A percentile compares a stretch with the other conserved stretches of the same genome.
These are phyloP conservation scores for Crypturellus tataupa DNA, from an alignment of 2,797 vertebrate species.

Conservation along the genomic window DNA sequence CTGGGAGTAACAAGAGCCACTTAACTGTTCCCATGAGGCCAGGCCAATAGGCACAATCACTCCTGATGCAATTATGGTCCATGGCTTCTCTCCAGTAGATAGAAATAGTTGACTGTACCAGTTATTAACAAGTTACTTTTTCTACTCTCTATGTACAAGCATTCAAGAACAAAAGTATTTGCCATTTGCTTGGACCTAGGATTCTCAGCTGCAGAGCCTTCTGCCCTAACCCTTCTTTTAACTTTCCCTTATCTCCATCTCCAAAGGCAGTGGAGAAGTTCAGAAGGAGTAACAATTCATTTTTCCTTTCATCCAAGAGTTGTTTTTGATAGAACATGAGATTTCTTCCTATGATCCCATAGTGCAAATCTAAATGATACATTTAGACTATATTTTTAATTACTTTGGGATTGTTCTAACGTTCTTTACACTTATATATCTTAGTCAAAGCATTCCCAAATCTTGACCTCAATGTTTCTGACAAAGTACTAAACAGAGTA, in stretches of 20 bases:
- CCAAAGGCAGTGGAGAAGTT: neutral
- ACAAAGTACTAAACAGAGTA: neutral
- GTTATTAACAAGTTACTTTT: too few relatives aligned
- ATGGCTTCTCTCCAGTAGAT: too few relatives aligned
- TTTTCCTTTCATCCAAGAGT: neutral
- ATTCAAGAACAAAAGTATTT: neutral
- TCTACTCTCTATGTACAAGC: too few relatives aligned
- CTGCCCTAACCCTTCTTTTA: neutral
- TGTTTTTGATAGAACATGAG: neutral
- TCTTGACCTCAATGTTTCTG: neutral
- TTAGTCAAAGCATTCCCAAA: neutral
- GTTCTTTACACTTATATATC: neutral
- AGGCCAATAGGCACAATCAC: too few relatives aligned
- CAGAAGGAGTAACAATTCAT: neutral
- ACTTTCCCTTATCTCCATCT: neutral
- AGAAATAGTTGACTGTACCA: too few relatives aligned
- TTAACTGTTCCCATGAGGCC: too few relatives aligned
- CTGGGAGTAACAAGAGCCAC: neutral
- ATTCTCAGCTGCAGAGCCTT: neutral
- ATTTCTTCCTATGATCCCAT: neutral
- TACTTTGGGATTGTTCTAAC: neutral
- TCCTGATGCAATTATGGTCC: too few relatives aligned
- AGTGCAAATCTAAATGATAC: neutral
- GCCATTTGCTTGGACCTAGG: rapidly evolving
- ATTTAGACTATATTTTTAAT: neutral